Evolutionary conservation across 2,797 vertebrate genomes (phyloP).

Genomic region (Avahi laniger): DNA sequence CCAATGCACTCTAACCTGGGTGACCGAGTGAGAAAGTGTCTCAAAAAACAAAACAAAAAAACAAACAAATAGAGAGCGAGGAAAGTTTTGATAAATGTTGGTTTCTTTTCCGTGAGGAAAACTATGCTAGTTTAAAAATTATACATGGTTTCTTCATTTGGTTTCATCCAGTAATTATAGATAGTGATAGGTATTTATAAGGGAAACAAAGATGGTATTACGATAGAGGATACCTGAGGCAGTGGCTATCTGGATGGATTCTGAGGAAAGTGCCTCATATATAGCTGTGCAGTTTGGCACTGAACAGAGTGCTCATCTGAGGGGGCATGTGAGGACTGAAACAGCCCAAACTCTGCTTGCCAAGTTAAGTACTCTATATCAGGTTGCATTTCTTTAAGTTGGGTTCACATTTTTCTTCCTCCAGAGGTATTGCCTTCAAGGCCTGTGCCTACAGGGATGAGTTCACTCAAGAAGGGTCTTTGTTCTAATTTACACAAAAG

Average conservation of each 20-base stretch:
- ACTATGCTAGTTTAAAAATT: constrained; percentile 6
- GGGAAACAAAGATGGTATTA: not conserved
- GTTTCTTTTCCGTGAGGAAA: constrained; percentile 68
- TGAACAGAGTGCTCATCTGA: not conserved
- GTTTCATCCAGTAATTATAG: constrained; percentile 63
- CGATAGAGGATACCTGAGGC: not conserved
- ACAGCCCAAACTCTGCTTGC: not conserved
- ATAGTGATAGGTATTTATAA: not conserved
- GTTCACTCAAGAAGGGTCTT: not conserved
- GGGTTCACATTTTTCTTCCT: not conserved
- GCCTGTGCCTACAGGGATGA: not conserved
- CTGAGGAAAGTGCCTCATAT: not conserved
- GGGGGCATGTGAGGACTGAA: not conserved
- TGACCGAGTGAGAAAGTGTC: too few species aligned
- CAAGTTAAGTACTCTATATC: not conserved
- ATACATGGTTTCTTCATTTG: constrained; percentile 46
- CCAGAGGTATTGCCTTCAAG: not conserved
- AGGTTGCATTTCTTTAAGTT: not conserved
- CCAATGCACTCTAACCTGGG: too few species aligned
- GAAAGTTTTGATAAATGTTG: constrained; percentile 25
- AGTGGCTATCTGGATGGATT: not conserved
- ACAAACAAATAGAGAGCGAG: not conserved
- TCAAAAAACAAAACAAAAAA: not conserved
- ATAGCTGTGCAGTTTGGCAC: not conserved
- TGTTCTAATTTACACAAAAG: not conserved